phyloP scores from a whole-genome alignment of 2,797 vertebrate genomes.

The Onychomys leucogaster region DNA sequence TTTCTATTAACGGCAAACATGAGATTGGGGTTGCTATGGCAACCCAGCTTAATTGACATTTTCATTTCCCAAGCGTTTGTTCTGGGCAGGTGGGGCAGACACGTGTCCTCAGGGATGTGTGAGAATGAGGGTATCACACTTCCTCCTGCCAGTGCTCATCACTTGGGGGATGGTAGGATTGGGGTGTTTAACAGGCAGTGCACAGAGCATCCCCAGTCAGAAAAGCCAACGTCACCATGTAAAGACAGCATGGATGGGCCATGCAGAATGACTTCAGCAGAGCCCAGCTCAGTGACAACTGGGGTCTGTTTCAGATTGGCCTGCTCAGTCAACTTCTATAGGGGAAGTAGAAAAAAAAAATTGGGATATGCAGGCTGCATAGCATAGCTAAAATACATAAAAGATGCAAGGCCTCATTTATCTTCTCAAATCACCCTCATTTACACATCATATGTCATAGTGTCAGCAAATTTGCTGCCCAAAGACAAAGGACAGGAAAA shows the following conservation, averaged over 20 bases:
- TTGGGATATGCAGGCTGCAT: not conserved
- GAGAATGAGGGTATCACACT: not conserved
- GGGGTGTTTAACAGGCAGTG: not conserved
- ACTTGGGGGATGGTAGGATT: not conserved
- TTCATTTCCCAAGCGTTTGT: constrained; percentile 65
- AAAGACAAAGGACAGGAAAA: not conserved
- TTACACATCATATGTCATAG: not conserved
- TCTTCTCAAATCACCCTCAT: not conserved
- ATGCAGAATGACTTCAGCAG: rapidly evolving
- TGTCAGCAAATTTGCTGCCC: not conserved
- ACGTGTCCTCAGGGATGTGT: not conserved
- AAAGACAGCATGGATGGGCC: not conserved
- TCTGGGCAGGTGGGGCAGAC: constrained; percentile 64
- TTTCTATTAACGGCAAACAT: constrained; percentile 14
- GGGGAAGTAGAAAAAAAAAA: not conserved
- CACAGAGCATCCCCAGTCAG: not conserved
- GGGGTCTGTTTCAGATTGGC: not conserved
- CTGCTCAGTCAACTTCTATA: not conserved
- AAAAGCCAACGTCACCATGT: not conserved
- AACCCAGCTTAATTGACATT: constrained; percentile 74
- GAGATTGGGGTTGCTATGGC: constrained; percentile 59
- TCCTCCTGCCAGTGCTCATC: not conserved
- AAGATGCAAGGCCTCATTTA: not conserved
- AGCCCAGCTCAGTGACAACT: not conserved
- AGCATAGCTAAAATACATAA: not conserved